Evolutionary conservation across 1,140 invertebrate genomes (phyloP).

Genomic region (Lepidotrigona ventralis): DNA sequence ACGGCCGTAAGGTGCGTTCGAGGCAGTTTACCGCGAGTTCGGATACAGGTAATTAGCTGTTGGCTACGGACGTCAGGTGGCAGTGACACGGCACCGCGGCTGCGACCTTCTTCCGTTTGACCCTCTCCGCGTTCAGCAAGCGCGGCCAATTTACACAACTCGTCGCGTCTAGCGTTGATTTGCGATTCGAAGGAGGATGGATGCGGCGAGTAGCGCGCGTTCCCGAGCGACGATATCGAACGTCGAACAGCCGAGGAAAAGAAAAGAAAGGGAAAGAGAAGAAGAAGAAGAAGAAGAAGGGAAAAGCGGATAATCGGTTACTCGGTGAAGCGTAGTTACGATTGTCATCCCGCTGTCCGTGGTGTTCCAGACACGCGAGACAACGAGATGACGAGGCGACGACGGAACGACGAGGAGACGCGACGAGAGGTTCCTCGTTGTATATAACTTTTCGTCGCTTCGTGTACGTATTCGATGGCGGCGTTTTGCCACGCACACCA

Average conservation of each 20-base stretch:
- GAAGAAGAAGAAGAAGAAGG: background rate
- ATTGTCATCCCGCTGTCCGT: background rate
- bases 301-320: background rate
- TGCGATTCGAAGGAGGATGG: background rate
- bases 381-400: background rate
- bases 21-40: slow-evolving; percentile 64
- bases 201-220: background rate
- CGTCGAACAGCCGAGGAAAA: no score
- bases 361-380: background rate
- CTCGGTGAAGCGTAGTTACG: background rate
- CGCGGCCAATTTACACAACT: slow-evolving; percentile 21
- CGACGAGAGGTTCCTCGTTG: background rate
- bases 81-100: slow-evolving; percentile 65
- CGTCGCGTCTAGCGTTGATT: background rate
- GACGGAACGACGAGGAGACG: background rate
- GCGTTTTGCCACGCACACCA: slow-evolving; percentile 68
- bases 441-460: slow-evolving; percentile 67
- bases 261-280: no score
- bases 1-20: slow-evolving; percentile 13
- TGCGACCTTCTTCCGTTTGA: slow-evolving; percentile 39
- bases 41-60: slow-evolving; percentile 74
- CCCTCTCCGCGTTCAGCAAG: background rate
- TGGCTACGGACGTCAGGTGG: slow-evolving; percentile 72
- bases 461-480: slow-evolving; percentile 60
- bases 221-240: background rate